These are phyloP conservation scores for Centropus bengalensis DNA, from an alignment of 2,113 vertebrate genomes.

Conservation along the genomic window DNA sequence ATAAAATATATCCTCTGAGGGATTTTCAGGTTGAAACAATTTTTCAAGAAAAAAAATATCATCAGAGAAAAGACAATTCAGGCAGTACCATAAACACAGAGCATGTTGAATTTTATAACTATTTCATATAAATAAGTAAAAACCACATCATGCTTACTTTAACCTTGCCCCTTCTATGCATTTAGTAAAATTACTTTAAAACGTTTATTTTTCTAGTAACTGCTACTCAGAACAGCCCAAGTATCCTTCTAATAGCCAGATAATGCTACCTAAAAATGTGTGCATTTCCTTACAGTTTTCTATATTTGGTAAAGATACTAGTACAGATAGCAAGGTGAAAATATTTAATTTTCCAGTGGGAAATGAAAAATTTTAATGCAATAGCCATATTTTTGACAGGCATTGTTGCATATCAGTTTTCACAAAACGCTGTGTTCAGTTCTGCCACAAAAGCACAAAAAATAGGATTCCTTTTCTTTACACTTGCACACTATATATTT, in stretches of 20 bases:
- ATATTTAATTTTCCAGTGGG: background rate
- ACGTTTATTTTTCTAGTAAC: background rate
- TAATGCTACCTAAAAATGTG: background rate
- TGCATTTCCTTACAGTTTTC: background rate
- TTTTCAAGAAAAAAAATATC: background rate
- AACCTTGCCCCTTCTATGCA: background rate
- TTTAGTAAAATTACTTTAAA: background rate
- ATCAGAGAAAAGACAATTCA: background rate
- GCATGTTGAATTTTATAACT: background rate
- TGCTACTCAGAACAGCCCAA: background rate
- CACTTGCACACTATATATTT: background rate
- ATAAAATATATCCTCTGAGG: background rate
- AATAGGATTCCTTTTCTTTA: background rate
- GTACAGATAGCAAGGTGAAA: background rate
- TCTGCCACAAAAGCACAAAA: background rate
- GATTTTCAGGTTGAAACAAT: background rate
- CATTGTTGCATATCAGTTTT: background rate
- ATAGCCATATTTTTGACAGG: background rate
- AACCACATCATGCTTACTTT: background rate
- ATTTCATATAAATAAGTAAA: background rate
- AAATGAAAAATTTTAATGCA: background rate
- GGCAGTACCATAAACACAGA: background rate
- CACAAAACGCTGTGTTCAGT: background rate
- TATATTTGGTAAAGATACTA: background rate
- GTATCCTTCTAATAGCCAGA: background rate